phyloP scores from a whole-genome alignment of 2,888 invertebrate species.

The Microchrysa polita region DNA sequence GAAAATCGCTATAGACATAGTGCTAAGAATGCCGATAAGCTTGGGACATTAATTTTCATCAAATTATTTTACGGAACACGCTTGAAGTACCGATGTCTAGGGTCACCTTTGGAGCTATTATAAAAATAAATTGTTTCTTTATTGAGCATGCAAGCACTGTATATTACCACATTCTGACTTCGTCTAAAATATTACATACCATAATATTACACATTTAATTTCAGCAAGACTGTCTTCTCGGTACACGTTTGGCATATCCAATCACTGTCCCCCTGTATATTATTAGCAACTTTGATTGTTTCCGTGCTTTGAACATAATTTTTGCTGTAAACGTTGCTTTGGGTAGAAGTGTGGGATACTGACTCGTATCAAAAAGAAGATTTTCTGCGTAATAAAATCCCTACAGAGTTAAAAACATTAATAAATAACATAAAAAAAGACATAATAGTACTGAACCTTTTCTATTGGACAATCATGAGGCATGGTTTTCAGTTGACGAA shows the following conservation, averaged over 20 bases:
- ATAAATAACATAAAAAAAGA: too few species aligned
- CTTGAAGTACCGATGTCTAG: too few species aligned
- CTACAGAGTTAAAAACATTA: neutral
- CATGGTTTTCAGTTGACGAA: slow-evolving; percentile 10
- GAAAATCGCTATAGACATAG: too few species aligned
- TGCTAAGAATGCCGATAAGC: too few species aligned
- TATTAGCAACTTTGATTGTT: neutral
- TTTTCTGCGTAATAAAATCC: slow-evolving; percentile 21
- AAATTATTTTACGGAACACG: too few species aligned
- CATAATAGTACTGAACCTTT: slow-evolving; percentile 1
- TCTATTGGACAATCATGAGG: slow-evolving; percentile 4
- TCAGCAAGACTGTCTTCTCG: neutral
- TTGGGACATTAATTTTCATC: too few species aligned
- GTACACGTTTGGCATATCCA: slow-evolving; percentile 2
- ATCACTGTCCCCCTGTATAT: neutral
- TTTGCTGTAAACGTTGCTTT: slow-evolving; percentile 11
- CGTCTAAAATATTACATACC: too few species aligned
- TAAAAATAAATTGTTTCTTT: too few species aligned
- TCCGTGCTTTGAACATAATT: neutral
- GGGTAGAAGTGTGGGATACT: slow-evolving; percentile 10
- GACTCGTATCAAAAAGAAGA: slow-evolving; percentile 8
- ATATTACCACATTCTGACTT: too few species aligned
- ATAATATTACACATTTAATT: too few species aligned
- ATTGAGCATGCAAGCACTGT: too few species aligned
- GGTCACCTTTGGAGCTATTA: too few species aligned